Percentiles rank a stretch among this genome's conserved stretches.
Conservation (phyloP, 2,888 invertebrate species). For the Xanthorhoe spadicearia region DNA sequence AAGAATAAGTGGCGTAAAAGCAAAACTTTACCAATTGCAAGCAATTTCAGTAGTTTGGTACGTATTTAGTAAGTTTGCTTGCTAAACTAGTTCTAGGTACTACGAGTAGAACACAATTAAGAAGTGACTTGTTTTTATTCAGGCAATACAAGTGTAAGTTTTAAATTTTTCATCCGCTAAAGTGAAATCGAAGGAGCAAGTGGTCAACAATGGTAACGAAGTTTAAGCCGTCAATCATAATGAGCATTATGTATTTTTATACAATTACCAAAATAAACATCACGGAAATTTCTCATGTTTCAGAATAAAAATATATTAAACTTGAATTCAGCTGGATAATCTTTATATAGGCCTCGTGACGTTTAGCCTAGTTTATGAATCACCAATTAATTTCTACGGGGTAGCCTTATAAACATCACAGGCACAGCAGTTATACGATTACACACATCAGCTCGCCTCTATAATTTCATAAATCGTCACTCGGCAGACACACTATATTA, state of each 20-base stretch:
- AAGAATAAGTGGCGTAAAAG: constrained; percentile 3
- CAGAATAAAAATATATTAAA: too few species aligned
- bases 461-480: constrained; percentile 20
- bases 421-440: neutral
- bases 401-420: neutral
- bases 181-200: too few species aligned
- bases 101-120: neutral
- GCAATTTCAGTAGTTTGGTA: neutral
- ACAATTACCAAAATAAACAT: too few species aligned
- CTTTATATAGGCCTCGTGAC: too few species aligned
- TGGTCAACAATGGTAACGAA: too few species aligned
- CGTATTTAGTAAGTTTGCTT: constrained; percentile 1
- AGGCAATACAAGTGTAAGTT: too few species aligned
- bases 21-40: neutral
- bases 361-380: neutral
- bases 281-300: too few species aligned
- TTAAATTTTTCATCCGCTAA: too few species aligned
- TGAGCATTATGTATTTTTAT: too few species aligned
- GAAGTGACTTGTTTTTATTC: too few species aligned
- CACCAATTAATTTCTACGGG: neutral
- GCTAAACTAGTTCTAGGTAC: neutral
- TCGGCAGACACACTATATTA: constrained; percentile 13
- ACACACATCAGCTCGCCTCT: neutral
- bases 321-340: too few species aligned
- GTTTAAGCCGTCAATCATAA: too few species aligned